Conservation (phyloP, 2,113 vertebrate species). For the Strigops habroptila region DNA sequence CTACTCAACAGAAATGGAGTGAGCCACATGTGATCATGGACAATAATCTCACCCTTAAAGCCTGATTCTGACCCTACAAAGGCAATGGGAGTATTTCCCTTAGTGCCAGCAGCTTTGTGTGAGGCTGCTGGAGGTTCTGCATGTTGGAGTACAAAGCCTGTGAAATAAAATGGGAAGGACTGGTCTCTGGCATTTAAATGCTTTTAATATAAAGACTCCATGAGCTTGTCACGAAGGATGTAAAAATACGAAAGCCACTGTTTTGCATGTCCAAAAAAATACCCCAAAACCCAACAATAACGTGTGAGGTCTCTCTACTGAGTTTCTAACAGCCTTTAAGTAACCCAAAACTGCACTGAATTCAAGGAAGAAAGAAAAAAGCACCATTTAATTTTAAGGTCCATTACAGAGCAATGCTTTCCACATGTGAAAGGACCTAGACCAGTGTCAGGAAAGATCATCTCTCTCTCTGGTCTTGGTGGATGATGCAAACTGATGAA, state of each 20-base stretch:
- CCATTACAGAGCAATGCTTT: conserved; percentile 9
- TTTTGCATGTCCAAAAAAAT: background rate
- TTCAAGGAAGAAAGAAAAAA: background rate
- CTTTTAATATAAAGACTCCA: background rate
- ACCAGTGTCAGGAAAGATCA: background rate
- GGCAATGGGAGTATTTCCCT: background rate
- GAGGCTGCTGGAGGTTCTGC: background rate
- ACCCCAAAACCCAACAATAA: background rate
- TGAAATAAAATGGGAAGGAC: background rate
- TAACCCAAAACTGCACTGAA: conserved; percentile 1
- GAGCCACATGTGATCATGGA: background rate
- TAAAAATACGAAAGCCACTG: background rate
- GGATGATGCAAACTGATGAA: background rate
- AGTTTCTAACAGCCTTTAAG: background rate
- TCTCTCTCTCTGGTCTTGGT: background rate
- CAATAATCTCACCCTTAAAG: background rate
- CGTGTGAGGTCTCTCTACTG: conserved; percentile 18
- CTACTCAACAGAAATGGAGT: background rate
- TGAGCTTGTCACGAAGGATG: background rate
- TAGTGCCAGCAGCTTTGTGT: background rate
- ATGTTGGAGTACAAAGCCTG: background rate
- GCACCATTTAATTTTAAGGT: conserved; percentile 6
- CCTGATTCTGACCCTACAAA: background rate
- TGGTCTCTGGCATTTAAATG: background rate
- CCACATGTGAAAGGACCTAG: background rate